Conservation (phyloP, 2,888 invertebrate genomes). For the Philereme vetulata region DNA sequence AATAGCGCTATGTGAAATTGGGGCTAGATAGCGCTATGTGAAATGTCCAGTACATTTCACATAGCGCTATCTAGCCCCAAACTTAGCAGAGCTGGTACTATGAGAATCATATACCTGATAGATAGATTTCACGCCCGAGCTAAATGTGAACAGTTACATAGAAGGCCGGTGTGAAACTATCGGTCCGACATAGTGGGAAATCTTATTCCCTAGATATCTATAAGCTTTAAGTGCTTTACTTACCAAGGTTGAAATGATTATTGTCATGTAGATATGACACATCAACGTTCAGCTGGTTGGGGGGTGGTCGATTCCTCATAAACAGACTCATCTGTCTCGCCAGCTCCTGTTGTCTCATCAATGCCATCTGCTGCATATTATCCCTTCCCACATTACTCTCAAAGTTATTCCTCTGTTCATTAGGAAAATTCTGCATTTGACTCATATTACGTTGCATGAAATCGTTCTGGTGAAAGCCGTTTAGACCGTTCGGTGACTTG, state of each 20-base stretch:
- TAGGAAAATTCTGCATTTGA: slow-evolving; percentile 62
- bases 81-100: too few species aligned
- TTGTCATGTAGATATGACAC: slow-evolving; percentile 76
- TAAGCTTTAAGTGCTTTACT: too few species aligned
- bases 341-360: slow-evolving; percentile 72
- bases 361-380: slow-evolving; percentile 61
- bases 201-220: too few species aligned
- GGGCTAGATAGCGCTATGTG: too few species aligned
- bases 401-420: slow-evolving; percentile 59
- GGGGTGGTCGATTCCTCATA: slow-evolving; percentile 72
- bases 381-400: slow-evolving; percentile 61
- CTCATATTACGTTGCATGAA: slow-evolving; percentile 66
- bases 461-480: slow-evolving; percentile 71
- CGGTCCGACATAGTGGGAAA: too few species aligned
- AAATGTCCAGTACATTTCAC: too few species aligned
- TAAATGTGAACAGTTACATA: too few species aligned
- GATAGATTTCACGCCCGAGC: too few species aligned
- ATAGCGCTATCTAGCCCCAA: too few species aligned
- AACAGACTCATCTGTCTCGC: slow-evolving; percentile 74
- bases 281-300: slow-evolving; percentile 73
- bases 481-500: slow-evolving; percentile 62
- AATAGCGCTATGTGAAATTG: too few species aligned
- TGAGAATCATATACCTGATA: too few species aligned
- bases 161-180: too few species aligned
- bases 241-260: slow-evolving; percentile 72